phyloP scores from a whole-genome alignment of 1,140 invertebrate genomes.

The Prorops nasuta region DNA sequence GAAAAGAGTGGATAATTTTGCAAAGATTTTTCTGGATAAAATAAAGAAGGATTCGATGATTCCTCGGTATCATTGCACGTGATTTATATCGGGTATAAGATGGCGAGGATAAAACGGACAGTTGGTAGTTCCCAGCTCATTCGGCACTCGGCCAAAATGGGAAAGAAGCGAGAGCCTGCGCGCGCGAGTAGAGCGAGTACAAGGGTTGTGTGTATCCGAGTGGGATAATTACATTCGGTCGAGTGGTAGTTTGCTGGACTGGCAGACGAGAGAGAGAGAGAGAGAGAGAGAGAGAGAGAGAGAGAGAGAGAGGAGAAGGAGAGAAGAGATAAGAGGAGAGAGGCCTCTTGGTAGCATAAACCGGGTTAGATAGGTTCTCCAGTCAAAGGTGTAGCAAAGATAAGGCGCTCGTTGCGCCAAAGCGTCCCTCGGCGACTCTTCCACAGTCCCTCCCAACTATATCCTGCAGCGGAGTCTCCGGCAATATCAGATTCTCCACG shows the following conservation, averaged over 20 bases:
- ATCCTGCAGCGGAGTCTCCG: not conserved
- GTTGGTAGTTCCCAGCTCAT: no score
- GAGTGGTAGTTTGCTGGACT: slow-evolving; percentile 33
- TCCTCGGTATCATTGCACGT: no score
- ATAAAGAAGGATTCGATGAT: no score
- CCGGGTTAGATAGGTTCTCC: slow-evolving; percentile 40
- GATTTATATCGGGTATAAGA: no score
- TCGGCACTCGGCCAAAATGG: no score
- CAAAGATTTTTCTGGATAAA: no score
- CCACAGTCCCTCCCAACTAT: slow-evolving; percentile 22
- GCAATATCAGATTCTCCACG: not conserved
- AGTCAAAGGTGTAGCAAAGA: slow-evolving; percentile 47
- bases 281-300: not conserved
- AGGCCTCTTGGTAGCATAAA: slow-evolving; percentile 11
- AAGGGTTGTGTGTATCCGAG: slow-evolving; percentile 16
- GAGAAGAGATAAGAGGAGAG: not conserved
- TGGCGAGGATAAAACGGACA: no score
- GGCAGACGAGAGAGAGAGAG: not conserved
- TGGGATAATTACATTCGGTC: slow-evolving; percentile 39
- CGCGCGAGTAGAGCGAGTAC: not conserved
- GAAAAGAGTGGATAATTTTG: no score
- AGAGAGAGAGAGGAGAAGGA: slow-evolving; percentile 5
- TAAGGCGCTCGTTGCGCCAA: slow-evolving; percentile 54
- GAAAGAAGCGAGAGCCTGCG: no score
- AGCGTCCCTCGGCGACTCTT: slow-evolving; percentile 49